Evolutionary conservation across 2,888 invertebrate species (phyloP).

Genomic region (Agrenia bidenticulata): DNA sequence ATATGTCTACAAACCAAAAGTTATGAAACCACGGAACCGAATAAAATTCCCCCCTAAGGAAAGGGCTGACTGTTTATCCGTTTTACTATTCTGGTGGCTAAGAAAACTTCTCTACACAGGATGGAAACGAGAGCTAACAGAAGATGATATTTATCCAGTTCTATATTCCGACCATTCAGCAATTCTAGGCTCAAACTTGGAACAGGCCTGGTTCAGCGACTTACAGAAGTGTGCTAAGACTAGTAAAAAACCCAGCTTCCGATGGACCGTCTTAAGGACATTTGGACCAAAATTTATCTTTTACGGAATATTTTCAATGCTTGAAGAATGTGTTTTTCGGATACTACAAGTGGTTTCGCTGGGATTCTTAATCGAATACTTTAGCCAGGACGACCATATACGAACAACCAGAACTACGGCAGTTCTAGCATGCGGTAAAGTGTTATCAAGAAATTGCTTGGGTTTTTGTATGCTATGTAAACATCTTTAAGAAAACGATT

Average conservation of each 20-base stretch:
- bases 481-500: not conserved
- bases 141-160: conserved; percentile 24
- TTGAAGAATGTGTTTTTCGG: conserved; percentile 26
- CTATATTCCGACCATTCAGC: conserved; percentile 20
- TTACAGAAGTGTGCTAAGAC: conserved; percentile 6
- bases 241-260: conserved; percentile 22
- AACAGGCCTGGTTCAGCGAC: conserved; percentile 24
- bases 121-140: conserved; percentile 19
- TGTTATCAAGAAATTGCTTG: not conserved
- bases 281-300: conserved; percentile 19
- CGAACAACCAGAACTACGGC: conserved; percentile 14
- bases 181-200: conserved; percentile 20
- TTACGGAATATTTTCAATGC: conserved; percentile 21
- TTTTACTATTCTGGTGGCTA: conserved; percentile 31
- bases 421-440: conserved; percentile 14
- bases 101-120: conserved; percentile 20
- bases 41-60: conserved; percentile 14
- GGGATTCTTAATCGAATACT: conserved; percentile 24
- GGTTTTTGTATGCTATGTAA: not conserved
- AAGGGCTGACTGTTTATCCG: conserved; percentile 23
- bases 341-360: conserved; percentile 28
- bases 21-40: not conserved
- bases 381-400: conserved; percentile 16
- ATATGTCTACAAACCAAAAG: too few species aligned
- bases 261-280: conserved; percentile 11